Evolutionary conservation across 2,113 vertebrate genomes (phyloP).

Genomic region (Solea senegalensis): DNA sequence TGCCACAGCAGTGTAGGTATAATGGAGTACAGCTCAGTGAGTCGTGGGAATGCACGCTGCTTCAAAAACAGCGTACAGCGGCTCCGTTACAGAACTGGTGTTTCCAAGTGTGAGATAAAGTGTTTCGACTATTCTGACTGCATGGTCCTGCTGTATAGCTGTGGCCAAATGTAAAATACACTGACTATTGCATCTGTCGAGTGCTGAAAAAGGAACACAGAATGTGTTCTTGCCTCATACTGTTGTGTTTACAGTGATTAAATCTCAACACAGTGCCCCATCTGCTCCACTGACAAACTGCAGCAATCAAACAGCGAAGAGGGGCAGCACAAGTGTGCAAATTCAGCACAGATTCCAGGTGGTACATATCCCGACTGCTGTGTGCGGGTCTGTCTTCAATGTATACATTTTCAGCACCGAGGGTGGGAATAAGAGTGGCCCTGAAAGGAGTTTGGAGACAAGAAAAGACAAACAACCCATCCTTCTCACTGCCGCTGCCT

Average conservation of each 20-base stretch:
- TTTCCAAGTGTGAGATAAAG: conserved; percentile 14
- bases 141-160: not conserved
- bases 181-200: conserved; percentile 4
- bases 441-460: conserved; percentile 48
- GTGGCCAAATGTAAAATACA: conserved; percentile 2
- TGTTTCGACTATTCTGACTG: conserved; percentile 13
- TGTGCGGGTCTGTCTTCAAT: not conserved
- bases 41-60: conserved; percentile 37
- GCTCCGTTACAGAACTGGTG: conserved; percentile 1
- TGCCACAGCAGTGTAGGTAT: conserved; percentile 33
- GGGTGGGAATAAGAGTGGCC: conserved; percentile 33
- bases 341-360: conserved; percentile 56
- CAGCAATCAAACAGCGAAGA: conserved; percentile 24
- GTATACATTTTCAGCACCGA: conserved; percentile 34
- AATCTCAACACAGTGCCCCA: not conserved
- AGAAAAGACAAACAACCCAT: conserved; percentile 56
- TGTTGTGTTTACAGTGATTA: conserved; percentile 7
- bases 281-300: conserved; percentile 31
- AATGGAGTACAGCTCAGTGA: conserved; percentile 41
- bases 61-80: conserved; percentile 37
- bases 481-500: conserved; percentile 42
- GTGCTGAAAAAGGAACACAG: not conserved
- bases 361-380: conserved; percentile 30
- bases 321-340: conserved; percentile 3
- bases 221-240: not conserved